Base-by-base conservation (phyloP, 2,888 invertebrate genomes). In the Heliconius cydno region DNA sequence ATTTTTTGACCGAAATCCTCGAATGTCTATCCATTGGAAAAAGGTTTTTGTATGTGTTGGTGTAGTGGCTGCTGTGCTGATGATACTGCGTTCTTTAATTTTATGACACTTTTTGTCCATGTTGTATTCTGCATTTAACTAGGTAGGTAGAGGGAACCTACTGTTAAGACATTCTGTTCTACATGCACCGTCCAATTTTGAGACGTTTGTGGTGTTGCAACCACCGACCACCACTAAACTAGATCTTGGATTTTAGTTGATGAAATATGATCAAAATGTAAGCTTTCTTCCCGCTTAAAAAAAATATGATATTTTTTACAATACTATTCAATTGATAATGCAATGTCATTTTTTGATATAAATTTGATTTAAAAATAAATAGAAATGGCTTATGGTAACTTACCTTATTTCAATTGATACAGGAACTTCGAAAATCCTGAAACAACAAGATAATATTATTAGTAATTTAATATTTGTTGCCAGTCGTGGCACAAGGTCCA, bases 1-100 rank as follows among this genome's bases (percentile, higher is more conserved):
- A 73, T 73, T 73, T 73, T 73, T 73, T 34, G 73, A 73, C 73
- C 60, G 57, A 38, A 72, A 25, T 38, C 60, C n/a, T 34, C 15
- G 34, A 38, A 73, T 57, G 9, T 34, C 34, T 60, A 3, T 57
- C 30, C 34, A 73, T 34, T 60, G n/a, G 60, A 38, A 73, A 60
- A 60, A 60, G 70, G 70, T 60, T 34, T 73, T 12, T 52, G 28
- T 71, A 28, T 22, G 22, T 52, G 12, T 30, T 52, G n/a, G 60
- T 60, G 60, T 60, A 60, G 60, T n/a, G 9, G 12, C 4, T 7
- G 9, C 60, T 60, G 12, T 60, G 60, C 2, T n/a, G n/a, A 12
- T n/a, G 22, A n/a, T 60, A n/a, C 3, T 10, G 10, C 3, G 60
- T 72, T 72, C 38, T 38, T 38, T 68, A 22, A 46, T 46, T 15